phyloP scores from a whole-genome alignment of 2,888 invertebrate genomes.

The Ophion costatus region DNA sequence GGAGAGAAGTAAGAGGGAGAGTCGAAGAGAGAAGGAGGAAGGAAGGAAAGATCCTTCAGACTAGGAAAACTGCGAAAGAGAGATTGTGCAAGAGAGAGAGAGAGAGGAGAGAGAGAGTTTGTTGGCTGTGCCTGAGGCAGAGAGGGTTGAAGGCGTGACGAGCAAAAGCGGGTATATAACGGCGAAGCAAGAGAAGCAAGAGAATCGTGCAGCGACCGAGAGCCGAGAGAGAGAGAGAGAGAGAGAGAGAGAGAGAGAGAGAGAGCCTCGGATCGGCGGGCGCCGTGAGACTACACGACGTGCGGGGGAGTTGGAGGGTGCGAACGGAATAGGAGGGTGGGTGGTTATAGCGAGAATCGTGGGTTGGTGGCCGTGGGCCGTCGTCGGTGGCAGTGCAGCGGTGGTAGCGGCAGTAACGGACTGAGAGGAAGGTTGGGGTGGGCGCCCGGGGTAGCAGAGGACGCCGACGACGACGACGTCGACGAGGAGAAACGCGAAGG shows the following conservation, averaged over 20 bases:
- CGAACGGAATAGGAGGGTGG: constrained; percentile 48
- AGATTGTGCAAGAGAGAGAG: constrained; percentile 38
- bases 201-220: constrained; percentile 68
- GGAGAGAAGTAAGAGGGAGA: constrained; percentile 49
- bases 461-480: constrained; percentile 51
- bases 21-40: constrained; percentile 44
- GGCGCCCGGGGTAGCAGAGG: constrained; percentile 60
- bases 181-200: constrained; percentile 56
- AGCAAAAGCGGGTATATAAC: constrained; percentile 60
- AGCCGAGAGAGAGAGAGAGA: constrained; percentile 60
- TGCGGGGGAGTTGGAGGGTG: constrained; percentile 52
- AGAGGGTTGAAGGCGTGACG: constrained; percentile 66
- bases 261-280: constrained; percentile 63
- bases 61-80: constrained; percentile 63
- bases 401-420: constrained; percentile 63
- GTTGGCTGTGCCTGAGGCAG: constrained; percentile 59
- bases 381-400: constrained; percentile 64
- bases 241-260: constrained; percentile 64
- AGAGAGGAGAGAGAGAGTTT: constrained; percentile 33
- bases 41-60: constrained; percentile 55
- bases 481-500: constrained; percentile 66
- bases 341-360: constrained; percentile 53
- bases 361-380: constrained; percentile 64
- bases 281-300: constrained; percentile 62
- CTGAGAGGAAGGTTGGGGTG: constrained; percentile 56